phyloP scores from a whole-genome alignment of 2,888 invertebrate genomes.

The Falcaria lacertinaria region DNA sequence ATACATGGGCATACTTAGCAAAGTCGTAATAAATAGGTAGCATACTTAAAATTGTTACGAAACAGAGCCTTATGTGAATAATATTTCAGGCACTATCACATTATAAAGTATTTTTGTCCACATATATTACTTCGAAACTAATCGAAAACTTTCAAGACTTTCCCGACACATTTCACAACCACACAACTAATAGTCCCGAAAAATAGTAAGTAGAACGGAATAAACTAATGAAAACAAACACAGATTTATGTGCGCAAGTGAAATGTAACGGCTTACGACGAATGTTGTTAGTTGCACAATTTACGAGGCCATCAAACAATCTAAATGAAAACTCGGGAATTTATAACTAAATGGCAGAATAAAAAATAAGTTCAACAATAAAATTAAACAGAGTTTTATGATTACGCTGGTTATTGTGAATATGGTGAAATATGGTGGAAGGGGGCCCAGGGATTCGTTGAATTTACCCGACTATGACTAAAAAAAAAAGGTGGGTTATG shows the following conservation, averaged over 20 bases:
- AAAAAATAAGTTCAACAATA: not conserved
- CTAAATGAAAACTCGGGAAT: not conserved
- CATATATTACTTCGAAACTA: too few species aligned
- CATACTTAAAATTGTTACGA: too few species aligned
- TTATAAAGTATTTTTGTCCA: too few species aligned
- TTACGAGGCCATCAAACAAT: not conserved
- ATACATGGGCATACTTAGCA: too few species aligned
- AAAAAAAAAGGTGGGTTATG: too few species aligned
- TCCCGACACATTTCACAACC: not conserved
- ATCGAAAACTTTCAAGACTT: too few species aligned
- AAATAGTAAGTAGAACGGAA: not conserved
- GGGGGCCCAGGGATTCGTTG: too few species aligned
- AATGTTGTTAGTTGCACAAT: not conserved
- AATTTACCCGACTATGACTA: too few species aligned
- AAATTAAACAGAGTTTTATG: not conserved
- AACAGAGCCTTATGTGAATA: too few species aligned
- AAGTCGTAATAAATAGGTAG: too few species aligned
- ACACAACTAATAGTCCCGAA: not conserved
- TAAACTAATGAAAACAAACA: constrained; percentile 1
- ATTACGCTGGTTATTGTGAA: not conserved
- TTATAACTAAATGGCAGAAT: not conserved
- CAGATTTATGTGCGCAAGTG: not conserved
- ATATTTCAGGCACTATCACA: too few species aligned
- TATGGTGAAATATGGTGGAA: not conserved
- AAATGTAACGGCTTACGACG: not conserved